These are phyloP conservation scores for Teleopsis dalmanni DNA, from an alignment of 1,140 invertebrate genomes.

Conservation along the genomic window DNA sequence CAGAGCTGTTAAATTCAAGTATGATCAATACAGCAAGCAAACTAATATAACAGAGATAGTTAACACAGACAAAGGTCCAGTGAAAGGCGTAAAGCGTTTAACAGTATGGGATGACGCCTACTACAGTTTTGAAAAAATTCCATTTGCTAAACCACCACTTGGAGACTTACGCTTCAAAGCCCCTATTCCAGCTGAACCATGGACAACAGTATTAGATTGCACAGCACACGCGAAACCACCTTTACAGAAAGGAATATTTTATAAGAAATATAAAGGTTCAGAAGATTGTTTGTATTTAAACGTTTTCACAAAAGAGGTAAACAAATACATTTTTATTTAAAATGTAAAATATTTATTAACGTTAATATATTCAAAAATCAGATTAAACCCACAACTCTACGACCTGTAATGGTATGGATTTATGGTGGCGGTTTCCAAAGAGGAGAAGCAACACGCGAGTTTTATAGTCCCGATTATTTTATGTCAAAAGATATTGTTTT, in stretches of 20 bases:
- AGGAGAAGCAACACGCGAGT: constrained; percentile 42
- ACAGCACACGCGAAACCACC: constrained; percentile 45
- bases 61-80: constrained; percentile 31
- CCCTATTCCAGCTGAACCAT: constrained; percentile 48
- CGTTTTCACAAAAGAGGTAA: constrained; percentile 57
- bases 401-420: constrained; percentile 47
- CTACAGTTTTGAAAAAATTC: constrained; percentile 52
- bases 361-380: constrained; percentile 4
- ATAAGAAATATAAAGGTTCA: constrained; percentile 43
- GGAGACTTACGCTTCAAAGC: constrained; percentile 57
- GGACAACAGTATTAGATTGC: constrained; percentile 49
- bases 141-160: constrained; percentile 61
- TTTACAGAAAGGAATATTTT: constrained; percentile 40
- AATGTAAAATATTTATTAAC: not conserved
- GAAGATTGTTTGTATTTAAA: constrained; percentile 82
- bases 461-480: constrained; percentile 51
- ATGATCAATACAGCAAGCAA: constrained; percentile 34
- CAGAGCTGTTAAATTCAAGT: constrained; percentile 34
- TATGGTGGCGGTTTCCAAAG: constrained; percentile 60
- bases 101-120: constrained; percentile 38
- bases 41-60: constrained; percentile 40
- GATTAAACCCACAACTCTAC: constrained; percentile 30
- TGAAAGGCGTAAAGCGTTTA: constrained; percentile 36
- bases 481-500: constrained; percentile 47
- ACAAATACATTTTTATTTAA: constrained; percentile 2